Evolutionary conservation across 2,888 invertebrate species (phyloP).

Genomic region (Ceramica pisi): DNA sequence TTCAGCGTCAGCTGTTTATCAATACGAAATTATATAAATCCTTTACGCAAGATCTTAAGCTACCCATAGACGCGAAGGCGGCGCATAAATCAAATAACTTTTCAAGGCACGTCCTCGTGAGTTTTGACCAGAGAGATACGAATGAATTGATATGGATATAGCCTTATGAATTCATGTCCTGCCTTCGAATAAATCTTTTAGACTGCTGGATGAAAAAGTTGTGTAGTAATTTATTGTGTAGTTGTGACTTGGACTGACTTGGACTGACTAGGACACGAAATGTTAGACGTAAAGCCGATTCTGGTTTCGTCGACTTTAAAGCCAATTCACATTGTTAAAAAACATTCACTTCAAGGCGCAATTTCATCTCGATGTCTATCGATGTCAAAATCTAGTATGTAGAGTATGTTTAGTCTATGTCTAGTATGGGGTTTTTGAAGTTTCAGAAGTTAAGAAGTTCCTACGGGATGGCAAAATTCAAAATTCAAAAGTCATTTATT

Average conservation of each 20-base stretch:
- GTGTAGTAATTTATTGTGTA: slow-evolving; percentile 43
- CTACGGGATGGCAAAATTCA: too few species aligned
- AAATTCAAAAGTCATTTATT: too few species aligned
- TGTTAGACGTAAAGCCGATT: neutral
- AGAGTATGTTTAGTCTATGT: too few species aligned
- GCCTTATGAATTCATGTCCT: slow-evolving; percentile 55
- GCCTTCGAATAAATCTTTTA: slow-evolving; percentile 55
- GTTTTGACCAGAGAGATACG: slow-evolving; percentile 61
- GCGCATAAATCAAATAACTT: slow-evolving; percentile 76
- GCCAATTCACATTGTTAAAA: neutral
- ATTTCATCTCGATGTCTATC: too few species aligned
- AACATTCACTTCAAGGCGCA: too few species aligned
- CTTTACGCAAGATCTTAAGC: slow-evolving; percentile 59
- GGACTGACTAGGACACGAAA: neutral
- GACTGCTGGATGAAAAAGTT: slow-evolving; percentile 37
- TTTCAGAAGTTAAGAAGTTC: too few species aligned
- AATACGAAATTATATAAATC: slow-evolving; percentile 65
- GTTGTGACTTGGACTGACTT: slow-evolving; percentile 29
- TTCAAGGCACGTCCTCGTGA: slow-evolving; percentile 67
- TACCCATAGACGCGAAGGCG: slow-evolving; percentile 64
- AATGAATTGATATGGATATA: slow-evolving; percentile 62
- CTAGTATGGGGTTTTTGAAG: too few species aligned
- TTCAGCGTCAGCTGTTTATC: slow-evolving; percentile 57
- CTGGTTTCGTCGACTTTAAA: neutral
- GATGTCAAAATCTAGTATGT: too few species aligned